Conservation (phyloP, 2,797 vertebrate species). For the Acridotheres tristis region DNA sequence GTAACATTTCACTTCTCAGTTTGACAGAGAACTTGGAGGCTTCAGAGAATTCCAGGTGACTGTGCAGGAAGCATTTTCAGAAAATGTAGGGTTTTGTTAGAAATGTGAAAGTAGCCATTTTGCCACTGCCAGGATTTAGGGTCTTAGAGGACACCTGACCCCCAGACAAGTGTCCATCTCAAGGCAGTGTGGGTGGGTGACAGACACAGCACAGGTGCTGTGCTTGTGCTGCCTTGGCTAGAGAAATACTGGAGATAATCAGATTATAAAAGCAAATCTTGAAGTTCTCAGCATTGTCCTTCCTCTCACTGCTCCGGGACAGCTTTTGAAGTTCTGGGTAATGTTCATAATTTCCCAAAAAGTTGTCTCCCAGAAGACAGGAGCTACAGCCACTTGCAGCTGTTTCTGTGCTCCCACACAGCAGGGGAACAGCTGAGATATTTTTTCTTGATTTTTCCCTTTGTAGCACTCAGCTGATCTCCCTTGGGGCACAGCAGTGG, state of each 20-base stretch:
- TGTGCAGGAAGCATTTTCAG: not conserved
- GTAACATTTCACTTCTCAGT: not conserved
- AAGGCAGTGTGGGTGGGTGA: not conserved
- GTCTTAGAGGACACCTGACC: not conserved
- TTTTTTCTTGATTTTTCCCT: not conserved
- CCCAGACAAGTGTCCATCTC: not conserved
- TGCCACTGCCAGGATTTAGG: not conserved
- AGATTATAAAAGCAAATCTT: not conserved
- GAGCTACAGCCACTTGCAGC: not conserved
- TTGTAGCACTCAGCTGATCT: not conserved
- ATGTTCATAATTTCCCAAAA: not conserved
- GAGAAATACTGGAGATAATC: not conserved
- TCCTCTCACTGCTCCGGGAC: not conserved
- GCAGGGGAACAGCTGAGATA: not conserved
- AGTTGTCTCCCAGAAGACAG: not conserved
- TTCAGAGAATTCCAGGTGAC: not conserved
- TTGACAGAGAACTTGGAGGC: not conserved
- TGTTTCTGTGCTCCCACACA: not conserved
- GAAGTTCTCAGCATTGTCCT: not conserved
- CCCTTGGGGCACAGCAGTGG: not conserved
- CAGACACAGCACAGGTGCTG: not conserved
- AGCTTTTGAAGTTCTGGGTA: not conserved
- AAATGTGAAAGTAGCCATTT: not conserved
- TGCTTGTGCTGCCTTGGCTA: not conserved
- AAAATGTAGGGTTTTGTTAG: fast-evolving